Conservation (phyloP, 2,888 invertebrate species). For the Scelioninae gen. 1 region DNA sequence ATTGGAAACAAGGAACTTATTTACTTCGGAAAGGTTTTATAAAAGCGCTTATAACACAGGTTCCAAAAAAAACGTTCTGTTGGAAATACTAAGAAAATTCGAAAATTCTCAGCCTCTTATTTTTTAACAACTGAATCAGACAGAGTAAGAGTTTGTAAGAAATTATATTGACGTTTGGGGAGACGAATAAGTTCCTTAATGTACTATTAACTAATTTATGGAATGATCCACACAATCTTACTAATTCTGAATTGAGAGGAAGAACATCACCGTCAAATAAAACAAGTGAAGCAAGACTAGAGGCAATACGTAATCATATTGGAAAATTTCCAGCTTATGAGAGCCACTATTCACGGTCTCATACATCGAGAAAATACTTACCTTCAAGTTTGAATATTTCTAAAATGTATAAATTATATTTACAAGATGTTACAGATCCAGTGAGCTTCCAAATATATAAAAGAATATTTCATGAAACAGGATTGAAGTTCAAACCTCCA, state of each 20-base stretch:
- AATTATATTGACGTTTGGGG: constrained; percentile 4
- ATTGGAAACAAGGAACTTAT: constrained; percentile 13
- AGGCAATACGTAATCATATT: constrained; percentile 1
- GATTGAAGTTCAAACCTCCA: constrained; percentile 68
- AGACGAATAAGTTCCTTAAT: constrained; percentile 1
- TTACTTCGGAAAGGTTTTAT: constrained; percentile 8
- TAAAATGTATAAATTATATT: constrained; percentile 45
- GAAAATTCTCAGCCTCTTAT: constrained; percentile 16
- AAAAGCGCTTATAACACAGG: constrained; percentile 5
- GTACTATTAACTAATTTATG: constrained; percentile 2
- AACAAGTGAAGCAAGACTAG: not conserved
- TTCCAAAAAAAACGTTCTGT: constrained; percentile 6
- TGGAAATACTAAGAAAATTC: constrained; percentile 3
- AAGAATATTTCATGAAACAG: constrained; percentile 51
- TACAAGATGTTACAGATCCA: constrained; percentile 5
- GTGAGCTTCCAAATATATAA: constrained; percentile 45
- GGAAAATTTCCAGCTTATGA: constrained; percentile 39
- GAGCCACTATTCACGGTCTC: constrained; percentile 54
- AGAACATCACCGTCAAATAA: constrained; percentile 3
- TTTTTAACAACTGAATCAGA: constrained; percentile 6
- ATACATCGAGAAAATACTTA: constrained; percentile 54
- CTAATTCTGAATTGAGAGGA: not conserved
- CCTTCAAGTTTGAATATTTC: constrained; percentile 25
- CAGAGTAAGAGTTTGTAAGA: constrained; percentile 9
- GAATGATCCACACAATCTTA: too few species aligned